phyloP scores from a whole-genome alignment of 2,888 invertebrate species.

The Mythimna pallens region DNA sequence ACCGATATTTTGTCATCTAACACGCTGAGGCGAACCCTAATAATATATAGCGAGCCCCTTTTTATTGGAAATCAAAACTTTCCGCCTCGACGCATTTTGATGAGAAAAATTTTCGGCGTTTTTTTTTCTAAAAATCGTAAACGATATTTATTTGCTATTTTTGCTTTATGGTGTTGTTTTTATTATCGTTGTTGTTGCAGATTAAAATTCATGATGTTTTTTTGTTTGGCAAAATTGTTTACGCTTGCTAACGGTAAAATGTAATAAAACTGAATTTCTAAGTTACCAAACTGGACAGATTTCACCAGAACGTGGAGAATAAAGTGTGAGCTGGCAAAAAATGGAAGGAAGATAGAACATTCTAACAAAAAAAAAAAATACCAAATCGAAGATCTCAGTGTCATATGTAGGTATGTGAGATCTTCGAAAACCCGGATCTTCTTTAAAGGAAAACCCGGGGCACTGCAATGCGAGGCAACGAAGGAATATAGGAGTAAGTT shows the following conservation, averaged over 20 bases:
- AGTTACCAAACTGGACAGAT: not conserved
- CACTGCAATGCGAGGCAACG: too few relatives aligned
- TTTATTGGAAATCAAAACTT: slow-evolving; percentile 69
- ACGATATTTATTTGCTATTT: slow-evolving; percentile 42
- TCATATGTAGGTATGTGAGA: too few relatives aligned
- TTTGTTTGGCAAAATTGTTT: not conserved
- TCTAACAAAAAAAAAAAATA: too few relatives aligned
- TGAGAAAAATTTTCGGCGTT: slow-evolving; percentile 56
- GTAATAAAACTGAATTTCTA: not conserved
- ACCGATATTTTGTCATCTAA: slow-evolving; percentile 69
- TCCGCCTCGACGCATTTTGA: slow-evolving; percentile 56
- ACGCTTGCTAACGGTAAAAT: not conserved
- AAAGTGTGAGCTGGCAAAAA: too few relatives aligned
- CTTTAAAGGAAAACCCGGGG: too few relatives aligned
- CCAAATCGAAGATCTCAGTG: too few relatives aligned
- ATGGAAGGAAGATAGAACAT: too few relatives aligned
- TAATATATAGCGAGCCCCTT: slow-evolving; percentile 64
- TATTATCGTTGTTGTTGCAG: slow-evolving; percentile 48
- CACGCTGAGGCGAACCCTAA: slow-evolving; percentile 60
- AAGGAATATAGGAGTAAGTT: too few relatives aligned
- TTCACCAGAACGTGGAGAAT: too few relatives aligned
- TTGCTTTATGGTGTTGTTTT: slow-evolving; percentile 35
- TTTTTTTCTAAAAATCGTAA: slow-evolving; percentile 47
- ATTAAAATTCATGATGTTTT: slow-evolving; percentile 40
- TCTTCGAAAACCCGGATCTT: too few relatives aligned